Conservation (phyloP, 2,888 invertebrate genomes). For the Watsonalla binaria region DNA sequence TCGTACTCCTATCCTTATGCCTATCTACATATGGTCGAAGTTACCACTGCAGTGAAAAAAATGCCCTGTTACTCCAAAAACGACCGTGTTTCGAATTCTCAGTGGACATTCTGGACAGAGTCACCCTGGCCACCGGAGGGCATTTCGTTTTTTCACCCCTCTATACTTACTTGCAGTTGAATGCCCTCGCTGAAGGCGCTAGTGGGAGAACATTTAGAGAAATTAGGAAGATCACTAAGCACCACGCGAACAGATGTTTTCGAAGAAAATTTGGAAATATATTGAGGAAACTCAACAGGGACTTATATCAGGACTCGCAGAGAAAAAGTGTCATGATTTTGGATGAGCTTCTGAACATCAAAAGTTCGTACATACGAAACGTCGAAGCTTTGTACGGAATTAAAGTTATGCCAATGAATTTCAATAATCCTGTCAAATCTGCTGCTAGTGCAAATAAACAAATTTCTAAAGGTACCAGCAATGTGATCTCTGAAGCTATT, state of each 20-base stretch:
- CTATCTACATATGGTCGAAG: conserved; percentile 10
- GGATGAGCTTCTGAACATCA: conserved; percentile 40
- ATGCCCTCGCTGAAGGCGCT: conserved; percentile 50
- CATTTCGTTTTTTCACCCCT: conserved; percentile 61
- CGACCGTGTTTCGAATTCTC: conserved; percentile 52
- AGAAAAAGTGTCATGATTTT: conserved; percentile 41
- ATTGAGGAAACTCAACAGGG: conserved; percentile 32
- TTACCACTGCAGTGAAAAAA: conserved; percentile 33
- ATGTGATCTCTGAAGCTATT: conserved; percentile 28
- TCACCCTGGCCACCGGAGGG: conserved; percentile 35
- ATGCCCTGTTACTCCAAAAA: conserved; percentile 34
- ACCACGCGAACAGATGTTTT: conserved; percentile 40
- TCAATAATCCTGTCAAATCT: conserved; percentile 29
- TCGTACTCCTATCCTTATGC: conserved; percentile 23
- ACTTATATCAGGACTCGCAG: conserved; percentile 27
- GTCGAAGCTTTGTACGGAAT: conserved; percentile 33
- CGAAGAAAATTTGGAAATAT: conserved; percentile 34
- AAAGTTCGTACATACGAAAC: conserved; percentile 31
- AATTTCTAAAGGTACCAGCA: conserved; percentile 30
- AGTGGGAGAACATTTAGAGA: conserved; percentile 37
- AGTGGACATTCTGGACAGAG: conserved; percentile 42
- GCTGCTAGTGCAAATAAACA: conserved; percentile 34
- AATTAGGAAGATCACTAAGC: conserved; percentile 43
- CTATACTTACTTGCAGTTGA: conserved; percentile 53
- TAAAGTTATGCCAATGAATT: conserved; percentile 38